These are phyloP conservation scores for Sthenelais limicola DNA, from an alignment of 2,888 invertebrate species.

Conservation along the genomic window DNA sequence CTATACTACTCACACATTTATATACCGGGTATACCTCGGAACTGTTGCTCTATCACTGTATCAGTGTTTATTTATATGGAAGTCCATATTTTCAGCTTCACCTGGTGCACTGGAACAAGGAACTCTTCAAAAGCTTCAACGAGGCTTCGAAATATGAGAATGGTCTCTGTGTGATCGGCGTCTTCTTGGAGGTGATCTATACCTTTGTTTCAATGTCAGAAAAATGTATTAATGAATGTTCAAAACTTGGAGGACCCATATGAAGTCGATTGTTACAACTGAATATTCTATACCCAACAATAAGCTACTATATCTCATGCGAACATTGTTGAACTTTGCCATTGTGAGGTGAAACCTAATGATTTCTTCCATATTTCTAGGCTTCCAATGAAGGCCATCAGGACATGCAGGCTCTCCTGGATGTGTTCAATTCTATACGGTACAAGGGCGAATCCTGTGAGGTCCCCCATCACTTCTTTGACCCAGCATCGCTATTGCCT, in stretches of 20 bases:
- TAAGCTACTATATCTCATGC: too few relatives aligned
- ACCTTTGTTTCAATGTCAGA: too few relatives aligned
- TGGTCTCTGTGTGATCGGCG: constrained; percentile 89
- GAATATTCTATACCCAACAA: too few relatives aligned
- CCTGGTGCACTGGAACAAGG: constrained; percentile 92
- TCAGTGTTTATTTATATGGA: background rate
- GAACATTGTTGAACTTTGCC: too few relatives aligned
- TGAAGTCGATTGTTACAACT: too few relatives aligned
- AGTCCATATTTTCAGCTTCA: constrained; percentile 75
- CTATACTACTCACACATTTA: too few relatives aligned
- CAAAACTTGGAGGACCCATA: too few relatives aligned
- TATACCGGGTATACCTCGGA: too few relatives aligned
- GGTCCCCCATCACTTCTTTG: constrained; percentile 32
- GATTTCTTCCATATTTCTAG: too few relatives aligned
- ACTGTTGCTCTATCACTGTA: too few relatives aligned
- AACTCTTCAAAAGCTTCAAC: constrained; percentile 84
- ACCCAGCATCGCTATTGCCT: constrained; percentile 37
- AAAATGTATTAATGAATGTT: too few relatives aligned
- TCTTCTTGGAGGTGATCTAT: constrained; percentile 90
- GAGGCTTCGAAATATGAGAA: constrained; percentile 88
- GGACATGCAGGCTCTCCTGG: constrained; percentile 18
- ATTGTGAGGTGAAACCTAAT: too few relatives aligned
- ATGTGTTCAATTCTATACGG: constrained; percentile 27
- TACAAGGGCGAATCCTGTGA: constrained; percentile 36
- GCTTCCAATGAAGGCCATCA: constrained; percentile 1